phyloP scores from a whole-genome alignment of 2,113 vertebrate species.

The Macaca nemestrina region DNA sequence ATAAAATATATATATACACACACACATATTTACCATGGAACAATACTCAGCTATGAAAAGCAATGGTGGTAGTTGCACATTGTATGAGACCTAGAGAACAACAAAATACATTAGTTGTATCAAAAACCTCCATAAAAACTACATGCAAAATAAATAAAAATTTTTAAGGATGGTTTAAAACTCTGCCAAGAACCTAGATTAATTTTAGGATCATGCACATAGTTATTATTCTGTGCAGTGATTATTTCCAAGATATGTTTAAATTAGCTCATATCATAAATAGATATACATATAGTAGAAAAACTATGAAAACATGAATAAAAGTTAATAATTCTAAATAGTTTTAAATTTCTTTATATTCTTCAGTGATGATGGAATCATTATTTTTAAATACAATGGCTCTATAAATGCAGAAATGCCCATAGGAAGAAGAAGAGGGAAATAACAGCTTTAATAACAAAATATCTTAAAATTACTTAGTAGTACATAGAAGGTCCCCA shows the following conservation, averaged over 20 bases:
- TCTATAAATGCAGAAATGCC: not conserved
- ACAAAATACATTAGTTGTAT: not conserved
- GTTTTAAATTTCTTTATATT: not conserved
- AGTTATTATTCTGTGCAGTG: not conserved
- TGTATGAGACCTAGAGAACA: not conserved
- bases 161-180: not conserved
- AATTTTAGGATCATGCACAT: not conserved
- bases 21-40: too few relatives aligned
- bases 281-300: not conserved
- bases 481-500: not conserved
- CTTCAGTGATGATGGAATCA: not conserved
- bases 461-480: not conserved
- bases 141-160: not conserved
- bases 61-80: not conserved
- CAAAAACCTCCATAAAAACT: not conserved
- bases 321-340: not conserved
- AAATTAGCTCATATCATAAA: not conserved
- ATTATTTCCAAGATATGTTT: not conserved
- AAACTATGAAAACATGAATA: not conserved
- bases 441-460: not conserved
- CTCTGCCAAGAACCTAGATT: not conserved
- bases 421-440: not conserved
- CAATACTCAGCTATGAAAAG: too few relatives aligned
- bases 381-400: not conserved
- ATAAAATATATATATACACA: too few relatives aligned